Conservation (phyloP, 1,140 invertebrate genomes). For the Brachionus rotundiformis region DNA sequence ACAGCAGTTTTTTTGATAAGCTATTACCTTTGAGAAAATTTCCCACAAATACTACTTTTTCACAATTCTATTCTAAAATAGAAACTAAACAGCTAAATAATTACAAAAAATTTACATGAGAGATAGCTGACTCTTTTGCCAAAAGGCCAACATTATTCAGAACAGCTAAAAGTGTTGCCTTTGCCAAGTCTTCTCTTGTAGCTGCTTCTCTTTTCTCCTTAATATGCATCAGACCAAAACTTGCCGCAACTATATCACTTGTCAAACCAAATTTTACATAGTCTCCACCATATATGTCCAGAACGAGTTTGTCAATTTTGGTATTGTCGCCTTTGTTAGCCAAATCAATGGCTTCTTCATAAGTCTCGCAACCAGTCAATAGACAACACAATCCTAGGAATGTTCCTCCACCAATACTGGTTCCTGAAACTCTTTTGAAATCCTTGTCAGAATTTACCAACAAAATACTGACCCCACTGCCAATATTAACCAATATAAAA, state of each 20-base stretch:
- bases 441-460: conserved; percentile 84
- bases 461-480: conserved; percentile 92
- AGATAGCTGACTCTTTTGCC: conserved; percentile 89
- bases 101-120: conserved; percentile 71
- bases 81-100: not conserved
- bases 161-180: conserved; percentile 93
- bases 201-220: conserved; percentile 78
- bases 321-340: conserved; percentile 89
- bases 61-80: conserved; percentile 67
- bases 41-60: conserved; percentile 87
- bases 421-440: conserved; percentile 90
- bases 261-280: conserved; percentile 85
- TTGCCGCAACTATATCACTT: conserved; percentile 82
- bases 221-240: conserved; percentile 95
- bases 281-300: conserved; percentile 95
- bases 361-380: conserved; percentile 89
- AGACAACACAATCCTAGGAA: conserved; percentile 93
- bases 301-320: conserved; percentile 90
- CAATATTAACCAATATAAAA: conserved; percentile 94
- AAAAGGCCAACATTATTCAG: conserved; percentile 99
- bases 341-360: conserved; percentile 94
- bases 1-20: conserved; percentile 92
- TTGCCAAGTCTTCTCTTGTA: conserved; percentile 82
- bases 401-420: conserved; percentile 94
- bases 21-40: conserved; percentile 96